Evolutionary conservation across 2,113 vertebrate species (phyloP), one percentile per base, ranked within the genome.

Genomic region (Cynoglossus semilaevis): DNA sequence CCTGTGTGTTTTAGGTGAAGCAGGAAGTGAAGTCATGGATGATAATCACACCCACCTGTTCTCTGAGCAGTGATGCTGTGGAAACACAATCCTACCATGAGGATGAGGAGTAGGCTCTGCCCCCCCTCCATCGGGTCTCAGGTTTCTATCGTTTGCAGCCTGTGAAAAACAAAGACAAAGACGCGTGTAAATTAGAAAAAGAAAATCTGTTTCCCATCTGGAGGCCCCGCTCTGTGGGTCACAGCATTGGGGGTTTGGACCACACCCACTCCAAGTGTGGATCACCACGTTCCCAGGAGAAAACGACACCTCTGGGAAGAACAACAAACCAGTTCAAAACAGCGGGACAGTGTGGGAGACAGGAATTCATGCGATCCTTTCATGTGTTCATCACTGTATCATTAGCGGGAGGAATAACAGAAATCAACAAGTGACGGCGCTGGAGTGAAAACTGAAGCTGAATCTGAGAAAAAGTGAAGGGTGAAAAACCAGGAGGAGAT

Each of bases 11-110:
- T 40, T 53, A 63, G 49, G 22, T 29, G 35, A 67, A 54, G 45
- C 68, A 62, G 63, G 67, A 70, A 55, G 49, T 75, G 1, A 47
- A 16, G 42, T 67, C 71, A 66, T 15, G 5, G 43, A 42, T 15
- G 18, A 1, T 74, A 74, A 83, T 73, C 41, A 52, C 9, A 77
- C 84, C 58, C 82, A 88, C 86, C 84, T 86, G 76, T 85, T 15
- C 0, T 57, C 36, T 85, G 66, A 45, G 84, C 69, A 0, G 13
- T 1, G 58, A 38, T 63, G 51, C 79, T 55, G 1, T 64, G 35
- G 75, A 85, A 70, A 78, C 77, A 76, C 1, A 29, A 15, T 3
- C 48, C 81, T 3, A 56, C 1, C 15, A 88, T 18, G 60, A 83
- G 69, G 58, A 51, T 1, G n/a, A 83, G 48, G 55, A 88, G 61